Conservation (phyloP, 2,113 vertebrate genomes). For the Stomatorhinus ivindoensis region DNA sequence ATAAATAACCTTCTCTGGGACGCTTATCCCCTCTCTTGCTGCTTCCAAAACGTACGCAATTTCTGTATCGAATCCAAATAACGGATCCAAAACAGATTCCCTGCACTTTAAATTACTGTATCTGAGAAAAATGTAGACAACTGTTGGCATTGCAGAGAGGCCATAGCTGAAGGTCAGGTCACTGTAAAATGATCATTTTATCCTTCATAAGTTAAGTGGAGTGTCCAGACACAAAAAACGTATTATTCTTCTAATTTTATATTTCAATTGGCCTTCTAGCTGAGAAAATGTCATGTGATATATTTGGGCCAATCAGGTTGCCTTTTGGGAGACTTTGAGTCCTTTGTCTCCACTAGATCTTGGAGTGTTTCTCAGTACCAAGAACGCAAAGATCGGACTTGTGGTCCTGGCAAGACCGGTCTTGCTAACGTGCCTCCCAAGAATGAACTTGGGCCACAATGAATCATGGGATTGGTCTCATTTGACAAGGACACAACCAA, state of each 20-base stretch:
- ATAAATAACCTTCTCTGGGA: neutral
- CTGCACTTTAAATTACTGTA: neutral
- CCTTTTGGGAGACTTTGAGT: neutral
- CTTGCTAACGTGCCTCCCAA: neutral
- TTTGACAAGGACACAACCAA: neutral
- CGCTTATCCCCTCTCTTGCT: neutral
- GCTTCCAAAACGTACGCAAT: neutral
- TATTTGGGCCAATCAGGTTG: neutral
- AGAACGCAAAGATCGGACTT: neutral
- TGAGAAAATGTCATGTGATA: neutral
- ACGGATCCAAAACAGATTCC: neutral
- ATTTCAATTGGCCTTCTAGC: neutral
- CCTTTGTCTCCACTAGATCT: neutral
- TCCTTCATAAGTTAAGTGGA: neutral
- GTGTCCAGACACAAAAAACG: neutral
- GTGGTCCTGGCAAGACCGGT: neutral
- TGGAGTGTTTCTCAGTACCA: neutral
- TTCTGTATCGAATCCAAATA: neutral
- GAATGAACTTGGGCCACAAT: neutral
- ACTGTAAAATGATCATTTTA: neutral
- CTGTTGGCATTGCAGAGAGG: neutral
- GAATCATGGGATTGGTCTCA: neutral
- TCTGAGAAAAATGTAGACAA: neutral
- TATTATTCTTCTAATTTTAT: neutral
- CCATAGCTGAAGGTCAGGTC: neutral